Evolutionary conservation across 2,113 vertebrate species (phyloP).

Genomic region (Sturnus vulgaris): DNA sequence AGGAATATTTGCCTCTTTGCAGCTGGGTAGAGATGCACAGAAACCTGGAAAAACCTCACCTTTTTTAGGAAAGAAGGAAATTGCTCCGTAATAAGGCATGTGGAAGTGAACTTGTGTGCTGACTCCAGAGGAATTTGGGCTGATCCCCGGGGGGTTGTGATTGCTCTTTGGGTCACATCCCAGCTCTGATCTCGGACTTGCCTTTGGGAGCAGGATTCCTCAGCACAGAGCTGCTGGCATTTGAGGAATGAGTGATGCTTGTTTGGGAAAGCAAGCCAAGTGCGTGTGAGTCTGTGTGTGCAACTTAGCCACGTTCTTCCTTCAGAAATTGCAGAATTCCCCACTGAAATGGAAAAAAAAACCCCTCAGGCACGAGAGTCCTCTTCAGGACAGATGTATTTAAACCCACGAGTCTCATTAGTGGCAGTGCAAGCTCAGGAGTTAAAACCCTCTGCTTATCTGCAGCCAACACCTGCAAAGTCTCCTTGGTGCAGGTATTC

Average conservation of each 20-base stretch:
- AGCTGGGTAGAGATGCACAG: background rate
- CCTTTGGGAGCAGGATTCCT: conserved; percentile 36
- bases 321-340: background rate
- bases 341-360: background rate
- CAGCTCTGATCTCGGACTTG: background rate
- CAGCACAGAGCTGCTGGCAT: conserved; percentile 4
- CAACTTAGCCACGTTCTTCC: background rate
- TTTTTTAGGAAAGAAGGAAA: background rate
- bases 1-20: background rate
- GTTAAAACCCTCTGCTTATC: background rate
- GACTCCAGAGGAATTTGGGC: conserved; percentile 20
- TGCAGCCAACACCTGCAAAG: background rate
- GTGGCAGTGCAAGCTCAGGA: background rate
- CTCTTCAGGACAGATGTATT: background rate
- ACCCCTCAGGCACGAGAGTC: background rate
- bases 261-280: background rate
- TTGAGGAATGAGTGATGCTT: conserved; percentile 31
- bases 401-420: background rate
- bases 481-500: background rate
- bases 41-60: background rate
- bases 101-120: conserved; percentile 47
- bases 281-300: background rate
- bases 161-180: conserved; percentile 32
- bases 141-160: background rate
- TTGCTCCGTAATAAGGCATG: background rate